Evolutionary conservation across 2,888 invertebrate genomes (phyloP).

Genomic region (Nomada lathburiana): DNA sequence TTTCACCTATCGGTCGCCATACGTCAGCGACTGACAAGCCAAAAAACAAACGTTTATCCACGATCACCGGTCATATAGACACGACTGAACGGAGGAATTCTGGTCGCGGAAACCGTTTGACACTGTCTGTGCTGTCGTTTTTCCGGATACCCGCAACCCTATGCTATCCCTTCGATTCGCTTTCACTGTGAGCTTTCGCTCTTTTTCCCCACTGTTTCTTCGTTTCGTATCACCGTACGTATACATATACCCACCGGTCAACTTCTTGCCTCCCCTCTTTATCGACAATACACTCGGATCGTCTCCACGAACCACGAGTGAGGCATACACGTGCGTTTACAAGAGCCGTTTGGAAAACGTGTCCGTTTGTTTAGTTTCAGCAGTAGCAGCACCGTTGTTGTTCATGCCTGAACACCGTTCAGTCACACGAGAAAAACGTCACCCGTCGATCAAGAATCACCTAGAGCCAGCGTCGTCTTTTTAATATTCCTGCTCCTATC

Average conservation of each 20-base stretch:
- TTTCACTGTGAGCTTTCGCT: conserved; percentile 55
- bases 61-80: conserved; percentile 50
- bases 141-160: conserved; percentile 21
- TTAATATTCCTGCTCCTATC: conserved; percentile 41
- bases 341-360: conserved; percentile 8
- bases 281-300: conserved; percentile 22
- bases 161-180: conserved; percentile 26
- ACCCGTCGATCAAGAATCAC: conserved; percentile 37
- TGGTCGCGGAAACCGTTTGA: conserved; percentile 23
- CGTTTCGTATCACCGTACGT: conserved; percentile 47
- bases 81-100: conserved; percentile 26
- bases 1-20: conserved; percentile 39
- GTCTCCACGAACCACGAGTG: conserved; percentile 26
- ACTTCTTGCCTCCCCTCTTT: conserved; percentile 21
- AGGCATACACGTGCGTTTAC: conserved; percentile 42
- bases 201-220: conserved; percentile 51
- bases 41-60: conserved; percentile 41
- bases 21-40: conserved; percentile 16
- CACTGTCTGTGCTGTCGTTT: conserved; percentile 28
- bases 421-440: conserved; percentile 11
- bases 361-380: background rate
- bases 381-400: conserved; percentile 8
- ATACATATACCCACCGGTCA: conserved; percentile 42
- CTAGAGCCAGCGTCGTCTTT: conserved; percentile 22
- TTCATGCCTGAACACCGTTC: conserved; percentile 12